Base-by-base conservation (phyloP, 2,888 invertebrate genomes). In the Caenorhabditis sp. region DNA sequence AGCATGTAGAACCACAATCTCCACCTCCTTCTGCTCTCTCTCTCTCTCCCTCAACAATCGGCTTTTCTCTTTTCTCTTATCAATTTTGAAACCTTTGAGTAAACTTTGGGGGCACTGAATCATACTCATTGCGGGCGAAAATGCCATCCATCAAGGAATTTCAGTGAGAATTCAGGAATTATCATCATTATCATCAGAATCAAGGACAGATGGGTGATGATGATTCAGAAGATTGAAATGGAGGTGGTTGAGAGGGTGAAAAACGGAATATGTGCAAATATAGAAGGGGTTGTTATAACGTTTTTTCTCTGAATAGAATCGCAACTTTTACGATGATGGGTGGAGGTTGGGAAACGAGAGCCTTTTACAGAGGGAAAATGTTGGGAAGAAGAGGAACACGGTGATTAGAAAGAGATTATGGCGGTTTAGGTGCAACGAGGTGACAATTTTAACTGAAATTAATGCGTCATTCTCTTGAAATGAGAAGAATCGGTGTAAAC, bases 111-210 rank as follows among this genome's bases (percentile, higher is more conserved):
- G 31, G 38, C 26, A 59, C 35, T 76, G 76, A 76, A 68, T 76
- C 76, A 76, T 63, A 38, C 28, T 26, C 54, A 28, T 24, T 31
- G 64, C 24, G 38, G 58, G 58, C 19, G 31, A 49, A 31, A 56
- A 54, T 69, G 38, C n/a, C 19, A 56, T 47, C 19, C 10, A 19
- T 10, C 10, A 10, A 19, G 22, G 19, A 6, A 28, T 44, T 54
- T 56, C 66, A 24, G 51, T 51, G 6, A 26, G 22, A 68, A 49
- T 66, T 49, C 51, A 38, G 44, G 44, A 69, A 76, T 61, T 61
- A 76, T 76, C 56, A 68, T 76, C 68, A 68, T 76, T 56, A 76
- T 76, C 58, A 76, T 76, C 75, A 38, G 38, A 58, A 49, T 59
- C 56, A 51, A 51, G 63, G 26, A 24, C 61, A 38, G 59, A 51